phyloP scores from a whole-genome alignment of 1,140 invertebrate species.

The Halesus radiatus region DNA sequence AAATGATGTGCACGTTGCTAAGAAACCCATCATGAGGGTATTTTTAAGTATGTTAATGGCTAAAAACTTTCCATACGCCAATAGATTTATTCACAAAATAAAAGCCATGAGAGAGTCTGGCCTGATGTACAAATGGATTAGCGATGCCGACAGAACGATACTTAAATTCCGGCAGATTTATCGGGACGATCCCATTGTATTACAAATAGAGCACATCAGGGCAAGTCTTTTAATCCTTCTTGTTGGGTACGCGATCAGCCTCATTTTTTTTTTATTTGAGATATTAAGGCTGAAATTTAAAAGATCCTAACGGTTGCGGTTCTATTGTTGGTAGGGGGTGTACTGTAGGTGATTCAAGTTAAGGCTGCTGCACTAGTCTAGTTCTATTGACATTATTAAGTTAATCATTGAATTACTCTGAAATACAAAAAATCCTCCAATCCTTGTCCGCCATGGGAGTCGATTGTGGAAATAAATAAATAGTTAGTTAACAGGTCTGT shows the following conservation, averaged over 20 bases:
- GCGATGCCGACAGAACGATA: neutral
- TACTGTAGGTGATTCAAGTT: no score
- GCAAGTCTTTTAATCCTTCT: conserved; percentile 4
- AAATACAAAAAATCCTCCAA: no score
- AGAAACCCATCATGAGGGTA: neutral
- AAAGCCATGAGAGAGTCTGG: neutral
- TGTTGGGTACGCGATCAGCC: neutral
- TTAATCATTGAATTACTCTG: no score
- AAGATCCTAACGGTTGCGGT: no score
- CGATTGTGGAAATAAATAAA: no score
- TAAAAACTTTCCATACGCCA: conserved; percentile 27
- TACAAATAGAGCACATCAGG: conserved; percentile 22
- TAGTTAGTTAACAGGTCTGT: no score
- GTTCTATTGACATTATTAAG: no score
- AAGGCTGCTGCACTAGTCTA: no score
- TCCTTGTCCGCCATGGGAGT: no score
- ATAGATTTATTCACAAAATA: neutral
- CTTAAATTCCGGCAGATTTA: neutral
- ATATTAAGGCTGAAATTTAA: no score
- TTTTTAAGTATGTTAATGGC: neutral
- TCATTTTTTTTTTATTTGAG: neutral
- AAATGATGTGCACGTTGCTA: neutral
- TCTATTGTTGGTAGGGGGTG: no score
- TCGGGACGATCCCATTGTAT: neutral
- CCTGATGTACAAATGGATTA: neutral